phyloP scores from a whole-genome alignment of 2,113 vertebrate genomes.

The Xyrauchen texanus region DNA sequence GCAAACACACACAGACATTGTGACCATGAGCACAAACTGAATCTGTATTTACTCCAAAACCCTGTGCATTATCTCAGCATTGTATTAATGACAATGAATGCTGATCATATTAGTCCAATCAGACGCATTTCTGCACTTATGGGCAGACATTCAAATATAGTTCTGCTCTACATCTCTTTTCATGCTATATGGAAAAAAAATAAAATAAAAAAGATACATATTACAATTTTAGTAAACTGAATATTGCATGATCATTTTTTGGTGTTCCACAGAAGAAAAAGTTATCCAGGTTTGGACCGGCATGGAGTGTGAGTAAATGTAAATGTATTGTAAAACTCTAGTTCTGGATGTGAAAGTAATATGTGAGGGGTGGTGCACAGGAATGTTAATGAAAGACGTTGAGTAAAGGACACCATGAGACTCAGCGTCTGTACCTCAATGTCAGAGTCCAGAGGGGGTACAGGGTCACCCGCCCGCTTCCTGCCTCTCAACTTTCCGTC shows the following conservation, averaged over 20 bases:
- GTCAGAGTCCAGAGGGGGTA: constrained; percentile 88
- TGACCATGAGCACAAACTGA: constrained; percentile 32
- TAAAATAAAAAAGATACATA: too few species aligned
- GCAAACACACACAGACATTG: constrained; percentile 55
- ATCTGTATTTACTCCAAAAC: constrained; percentile 51
- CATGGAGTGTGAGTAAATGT: too few species aligned
- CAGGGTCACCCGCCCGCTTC: constrained; percentile 90
- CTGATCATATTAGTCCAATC: constrained; percentile 15
- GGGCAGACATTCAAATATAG: background rate
- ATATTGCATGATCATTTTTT: background rate
- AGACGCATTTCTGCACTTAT: background rate
- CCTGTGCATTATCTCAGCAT: constrained; percentile 35
- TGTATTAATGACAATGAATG: background rate
- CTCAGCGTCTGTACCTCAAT: constrained; percentile 85
- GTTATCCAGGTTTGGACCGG: background rate
- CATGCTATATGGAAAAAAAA: background rate
- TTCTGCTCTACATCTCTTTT: background rate
- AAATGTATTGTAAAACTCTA: background rate
- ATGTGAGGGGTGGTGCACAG: background rate
- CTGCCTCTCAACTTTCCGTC: constrained; percentile 92
- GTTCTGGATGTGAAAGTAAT: constrained; percentile 12
- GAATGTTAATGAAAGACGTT: constrained; percentile 23
- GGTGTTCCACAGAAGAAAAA: background rate
- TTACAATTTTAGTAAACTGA: background rate
- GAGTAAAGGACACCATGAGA: constrained; percentile 31